Conservation (phyloP, 2,113 vertebrate species). For the Datnioides undecimradiatus region DNA sequence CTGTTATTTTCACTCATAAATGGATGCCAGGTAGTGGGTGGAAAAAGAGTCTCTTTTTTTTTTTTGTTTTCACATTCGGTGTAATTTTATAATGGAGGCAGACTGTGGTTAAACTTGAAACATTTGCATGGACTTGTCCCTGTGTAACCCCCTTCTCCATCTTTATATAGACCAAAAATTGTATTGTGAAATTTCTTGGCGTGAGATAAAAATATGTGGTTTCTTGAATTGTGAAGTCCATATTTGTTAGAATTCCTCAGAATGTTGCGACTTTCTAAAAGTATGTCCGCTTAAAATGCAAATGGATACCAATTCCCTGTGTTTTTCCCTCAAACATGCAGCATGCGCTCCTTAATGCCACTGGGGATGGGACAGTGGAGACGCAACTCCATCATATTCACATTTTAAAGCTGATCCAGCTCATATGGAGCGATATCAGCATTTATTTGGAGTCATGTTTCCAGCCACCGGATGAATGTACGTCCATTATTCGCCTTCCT, state of each 20-base stretch:
- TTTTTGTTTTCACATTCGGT: constrained; percentile 72
- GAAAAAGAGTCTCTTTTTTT: constrained; percentile 69
- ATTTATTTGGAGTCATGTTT: background rate
- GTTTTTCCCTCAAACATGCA: too few relatives aligned
- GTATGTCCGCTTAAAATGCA: too few relatives aligned
- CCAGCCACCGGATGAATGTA: background rate
- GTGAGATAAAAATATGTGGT: background rate
- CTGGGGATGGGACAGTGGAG: too few relatives aligned
- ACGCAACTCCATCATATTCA: too few relatives aligned
- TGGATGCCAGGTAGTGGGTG: constrained; percentile 81
- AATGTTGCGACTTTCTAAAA: background rate
- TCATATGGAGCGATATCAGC: background rate
- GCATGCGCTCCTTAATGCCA: too few relatives aligned
- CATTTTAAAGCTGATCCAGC: background rate
- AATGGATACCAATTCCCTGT: too few relatives aligned
- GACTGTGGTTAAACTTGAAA: constrained; percentile 70
- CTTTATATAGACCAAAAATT: constrained; percentile 44
- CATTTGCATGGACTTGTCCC: constrained; percentile 60
- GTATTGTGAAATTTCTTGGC: constrained; percentile 2
- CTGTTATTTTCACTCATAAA: constrained; percentile 81
- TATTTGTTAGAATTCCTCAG: background rate
- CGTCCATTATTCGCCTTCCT: background rate
- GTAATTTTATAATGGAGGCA: constrained; percentile 71
- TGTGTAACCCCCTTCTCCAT: constrained; percentile 41
- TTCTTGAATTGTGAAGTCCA: background rate